Evolutionary conservation across 2,113 vertebrate genomes (phyloP), one percentile per base, ranked within the genome.

Genomic region (Nannospalax galili): DNA sequence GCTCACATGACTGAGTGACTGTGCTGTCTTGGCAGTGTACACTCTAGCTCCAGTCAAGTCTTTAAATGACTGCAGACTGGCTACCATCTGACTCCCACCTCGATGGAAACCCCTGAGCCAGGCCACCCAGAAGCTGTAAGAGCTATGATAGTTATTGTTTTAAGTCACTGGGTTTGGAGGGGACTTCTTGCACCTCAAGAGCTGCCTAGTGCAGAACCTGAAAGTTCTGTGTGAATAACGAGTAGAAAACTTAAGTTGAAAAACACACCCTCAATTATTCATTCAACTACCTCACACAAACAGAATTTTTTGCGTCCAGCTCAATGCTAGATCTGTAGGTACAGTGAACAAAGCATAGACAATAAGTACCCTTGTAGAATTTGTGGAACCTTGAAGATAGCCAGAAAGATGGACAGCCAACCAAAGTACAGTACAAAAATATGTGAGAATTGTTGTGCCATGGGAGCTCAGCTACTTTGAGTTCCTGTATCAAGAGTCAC

Each of bases 171-270:
- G 10, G 5, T 30, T 81, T 88, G 82, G 4, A 78, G 45, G 40
- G 56, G 26, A 92, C 16, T 28, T 80, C 7, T 69, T 90, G 42
- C 17, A 24, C 73, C 77, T 3, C 35, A 88, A 65, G 11, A 82
- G 84, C 28, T 72, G 65, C 40, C 24, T 74, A 88, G 30, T 28
- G 77, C 1, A 90, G 73, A 70, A 65, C 58, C 42, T 20, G 7
- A 62, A 92, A 10, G 11, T 72, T 86, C 40, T 58, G 7, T 28
- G 16, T 70, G 92, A 73, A 88, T 73, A 94, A 45, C 30, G 79
- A 89, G 45, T 5, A 74, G 52, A 92, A 77, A 95, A 78, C 20
- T 85, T 52, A 52, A 88, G 26, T 69, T 93, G 62, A 15, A 92
- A 96, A 84, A 65, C 42, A 22, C 48, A 37, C 6, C 45, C 42